Evolutionary conservation across 2,888 invertebrate species (phyloP), one percentile per base, ranked within the genome.

Genomic region (Pharmacophagus antenor): DNA sequence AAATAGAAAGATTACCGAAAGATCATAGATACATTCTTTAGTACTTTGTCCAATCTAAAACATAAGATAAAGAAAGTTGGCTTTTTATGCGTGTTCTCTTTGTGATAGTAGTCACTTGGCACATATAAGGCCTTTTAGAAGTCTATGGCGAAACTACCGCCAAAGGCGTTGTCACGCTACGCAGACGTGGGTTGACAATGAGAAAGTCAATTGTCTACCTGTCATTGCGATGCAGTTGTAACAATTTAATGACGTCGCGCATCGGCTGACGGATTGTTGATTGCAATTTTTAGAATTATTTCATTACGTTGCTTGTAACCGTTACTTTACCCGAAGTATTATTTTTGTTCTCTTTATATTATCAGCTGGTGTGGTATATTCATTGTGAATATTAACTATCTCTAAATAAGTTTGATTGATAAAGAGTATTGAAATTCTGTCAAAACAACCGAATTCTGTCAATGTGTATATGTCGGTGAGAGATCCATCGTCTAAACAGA

Each of bases 181-280:
- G 42, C 48, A 47, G 75, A 81, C 78, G 76, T 79, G 76, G 79
- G 80, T 77, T 84, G 85, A 80, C 82, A 76, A 74, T 79, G 82
- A 74, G 85, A 86, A 86, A 85, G 85, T 81, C 76, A 63, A 64
- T 65, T 82, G 84, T 84, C 68, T 74, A 82, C 78, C 80, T 78
- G 77, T 77, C 82, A 62, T 48, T 37, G 48, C 48, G 53, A 59
- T 48, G 59, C 59, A 56, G 59, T 59, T 50, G 64, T 60, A 65
- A 66, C 66, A 61, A 63, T 62, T 62, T 66, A 66, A 66, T 66
- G 65, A 63, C 58, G 59, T 49, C 52, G 58, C 57, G 53, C 61
- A 49, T 57, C 42, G 53, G 4, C 49, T 31, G 61, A 48, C 57
- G 49, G 48, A 41, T 31, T 15, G 61, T 47, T 56, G 52, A 56